Conservation (phyloP, 2,113 vertebrate species). For the Hippocampus guttulatus region DNA sequence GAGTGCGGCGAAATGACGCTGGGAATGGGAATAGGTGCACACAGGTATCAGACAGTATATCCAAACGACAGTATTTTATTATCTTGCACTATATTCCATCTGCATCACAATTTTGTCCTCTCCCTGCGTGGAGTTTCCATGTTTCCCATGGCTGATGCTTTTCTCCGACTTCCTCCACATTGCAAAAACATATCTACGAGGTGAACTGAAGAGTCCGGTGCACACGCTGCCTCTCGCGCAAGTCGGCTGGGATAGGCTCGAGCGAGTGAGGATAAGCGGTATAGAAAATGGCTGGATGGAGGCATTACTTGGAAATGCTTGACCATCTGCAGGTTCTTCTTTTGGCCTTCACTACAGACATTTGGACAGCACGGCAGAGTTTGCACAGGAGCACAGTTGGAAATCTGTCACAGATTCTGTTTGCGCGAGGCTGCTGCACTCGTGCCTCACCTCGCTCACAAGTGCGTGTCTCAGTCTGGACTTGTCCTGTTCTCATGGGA, state of each 20-base stretch:
- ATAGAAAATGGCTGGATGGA: background rate
- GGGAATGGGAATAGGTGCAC: too few species aligned
- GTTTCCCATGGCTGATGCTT: too few species aligned
- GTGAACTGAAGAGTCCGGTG: background rate
- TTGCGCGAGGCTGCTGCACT: slow-evolving; percentile 14
- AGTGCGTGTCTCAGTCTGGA: slow-evolving; percentile 8
- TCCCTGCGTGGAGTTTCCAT: too few species aligned
- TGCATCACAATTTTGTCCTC: too few species aligned
- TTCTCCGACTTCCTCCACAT: too few species aligned
- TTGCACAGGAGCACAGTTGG: slow-evolving; percentile 35
- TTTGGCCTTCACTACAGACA: slow-evolving; percentile 17
- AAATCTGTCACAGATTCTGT: slow-evolving; percentile 38
- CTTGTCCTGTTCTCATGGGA: background rate
- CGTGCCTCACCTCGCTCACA: slow-evolving; percentile 7
- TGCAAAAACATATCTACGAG: too few species aligned
- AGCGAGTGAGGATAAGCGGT: background rate
- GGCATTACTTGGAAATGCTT: slow-evolving; percentile 34
- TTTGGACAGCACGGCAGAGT: slow-evolving; percentile 30
- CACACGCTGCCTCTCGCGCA: background rate
- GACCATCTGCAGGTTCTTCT: slow-evolving; percentile 44
- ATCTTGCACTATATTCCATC: too few species aligned
- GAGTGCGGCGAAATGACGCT: too few species aligned
- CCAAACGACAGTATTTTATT: too few species aligned
- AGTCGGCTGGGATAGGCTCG: background rate
- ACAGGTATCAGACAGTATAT: too few species aligned